Percentiles rank a stretch among this genome's conserved stretches.
Evolutionary conservation across 2,113 vertebrate species (phyloP).

Genomic region (Erythrocebus patas): DNA sequence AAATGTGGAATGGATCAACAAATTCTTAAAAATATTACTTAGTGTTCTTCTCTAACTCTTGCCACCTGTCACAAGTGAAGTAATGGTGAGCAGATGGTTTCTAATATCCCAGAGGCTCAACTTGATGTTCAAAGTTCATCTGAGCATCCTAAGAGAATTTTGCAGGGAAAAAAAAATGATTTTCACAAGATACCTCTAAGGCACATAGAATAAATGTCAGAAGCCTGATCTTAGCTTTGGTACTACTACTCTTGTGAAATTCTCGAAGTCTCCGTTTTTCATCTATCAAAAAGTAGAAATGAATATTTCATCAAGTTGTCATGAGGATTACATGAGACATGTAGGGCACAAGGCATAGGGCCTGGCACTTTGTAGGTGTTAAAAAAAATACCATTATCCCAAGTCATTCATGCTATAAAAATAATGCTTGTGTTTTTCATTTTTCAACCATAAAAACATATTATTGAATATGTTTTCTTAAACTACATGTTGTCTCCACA

Average conservation of each 20-base stretch:
- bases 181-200: background rate
- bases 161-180: background rate
- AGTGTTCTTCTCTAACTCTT: background rate
- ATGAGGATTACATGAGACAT: background rate
- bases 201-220: background rate
- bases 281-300: background rate
- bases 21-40: background rate
- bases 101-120: background rate
- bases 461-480: conserved; percentile 6
- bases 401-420: background rate
- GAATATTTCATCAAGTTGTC: background rate
- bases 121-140: background rate
- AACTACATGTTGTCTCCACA: background rate
- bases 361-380: background rate
- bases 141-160: background rate
- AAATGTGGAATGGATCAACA: background rate
- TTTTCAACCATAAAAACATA: background rate
- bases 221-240: background rate
- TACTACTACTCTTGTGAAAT: background rate
- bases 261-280: background rate
- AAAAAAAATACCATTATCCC: background rate
- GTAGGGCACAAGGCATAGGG: background rate
- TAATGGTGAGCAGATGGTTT: background rate
- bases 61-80: background rate
- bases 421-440: background rate